phyloP scores from a whole-genome alignment of 1,140 invertebrate species.

The Listronotus oregonensis region DNA sequence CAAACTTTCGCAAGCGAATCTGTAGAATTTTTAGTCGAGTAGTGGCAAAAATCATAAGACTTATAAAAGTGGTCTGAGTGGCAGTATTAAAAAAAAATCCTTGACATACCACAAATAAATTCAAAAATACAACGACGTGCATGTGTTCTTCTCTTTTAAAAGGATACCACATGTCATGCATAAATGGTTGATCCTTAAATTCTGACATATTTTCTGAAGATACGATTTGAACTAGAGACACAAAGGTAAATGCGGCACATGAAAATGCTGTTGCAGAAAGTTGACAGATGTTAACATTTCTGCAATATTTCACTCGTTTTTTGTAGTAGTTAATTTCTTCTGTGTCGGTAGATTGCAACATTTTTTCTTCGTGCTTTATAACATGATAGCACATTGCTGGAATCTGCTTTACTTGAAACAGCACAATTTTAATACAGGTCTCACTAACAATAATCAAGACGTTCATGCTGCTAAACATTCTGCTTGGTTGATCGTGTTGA shows the following conservation, averaged over 20 bases:
- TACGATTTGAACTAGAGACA: neutral
- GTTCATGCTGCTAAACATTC: slow-evolving; percentile 15
- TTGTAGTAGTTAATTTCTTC: slow-evolving; percentile 4
- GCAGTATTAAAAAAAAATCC: slow-evolving; percentile 15
- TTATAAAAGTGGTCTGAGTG: slow-evolving; percentile 18
- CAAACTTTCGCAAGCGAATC: slow-evolving; percentile 18
- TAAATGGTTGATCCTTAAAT: slow-evolving; percentile 19
- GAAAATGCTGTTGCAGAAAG: neutral
- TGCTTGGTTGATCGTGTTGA: neutral
- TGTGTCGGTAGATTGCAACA: neutral
- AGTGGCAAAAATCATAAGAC: slow-evolving; percentile 18
- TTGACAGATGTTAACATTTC: slow-evolving; percentile 7
- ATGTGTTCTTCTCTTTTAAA: slow-evolving; percentile 16
- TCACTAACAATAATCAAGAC: slow-evolving; percentile 11
- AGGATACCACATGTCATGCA: slow-evolving; percentile 20
- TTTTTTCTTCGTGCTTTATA: slow-evolving; percentile 2
- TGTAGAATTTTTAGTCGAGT: slow-evolving; percentile 6
- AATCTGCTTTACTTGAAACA: slow-evolving; percentile 19
- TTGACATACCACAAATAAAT: slow-evolving; percentile 11
- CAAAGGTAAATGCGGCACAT: neutral
- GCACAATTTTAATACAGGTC: slow-evolving; percentile 6
- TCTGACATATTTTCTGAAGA: slow-evolving; percentile 1
- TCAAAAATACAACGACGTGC: slow-evolving; percentile 6
- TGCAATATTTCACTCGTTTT: slow-evolving; percentile 5
- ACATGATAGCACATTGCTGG: slow-evolving; percentile 11